These are phyloP conservation scores for Biston stratarius DNA, from an alignment of 2,888 invertebrate genomes.

Conservation along the genomic window DNA sequence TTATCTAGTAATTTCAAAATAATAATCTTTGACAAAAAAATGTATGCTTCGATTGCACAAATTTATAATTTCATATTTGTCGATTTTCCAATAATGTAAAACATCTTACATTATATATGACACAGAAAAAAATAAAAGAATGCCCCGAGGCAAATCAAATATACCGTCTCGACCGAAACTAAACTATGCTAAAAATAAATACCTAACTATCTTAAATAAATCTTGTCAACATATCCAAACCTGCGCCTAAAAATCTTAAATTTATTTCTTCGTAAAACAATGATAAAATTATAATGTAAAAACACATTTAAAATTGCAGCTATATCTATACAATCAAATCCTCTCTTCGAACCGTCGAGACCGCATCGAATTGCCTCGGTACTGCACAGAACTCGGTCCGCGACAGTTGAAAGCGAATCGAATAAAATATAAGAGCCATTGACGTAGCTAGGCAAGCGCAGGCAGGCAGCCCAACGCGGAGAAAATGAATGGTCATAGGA, in stretches of 20 bases:
- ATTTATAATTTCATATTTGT: conserved; percentile 59
- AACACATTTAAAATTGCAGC: conserved; percentile 85
- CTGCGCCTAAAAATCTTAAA: conserved; percentile 82
- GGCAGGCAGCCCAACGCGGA: background rate
- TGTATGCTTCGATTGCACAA: conserved; percentile 72
- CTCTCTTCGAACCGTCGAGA: conserved; percentile 81
- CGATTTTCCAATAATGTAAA: conserved; percentile 58
- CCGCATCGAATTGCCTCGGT: conserved; percentile 84
- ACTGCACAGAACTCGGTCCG: conserved; percentile 64
- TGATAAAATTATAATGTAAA: conserved; percentile 87
- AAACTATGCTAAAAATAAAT: conserved; percentile 85
- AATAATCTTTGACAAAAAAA: conserved; percentile 60
- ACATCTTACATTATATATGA: conserved; percentile 71
- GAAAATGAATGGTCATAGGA: too few species aligned
- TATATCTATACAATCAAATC: conserved; percentile 84
- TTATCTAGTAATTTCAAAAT: conserved; percentile 52
- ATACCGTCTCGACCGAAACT: conserved; percentile 75
- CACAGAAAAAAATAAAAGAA: conserved; percentile 72
- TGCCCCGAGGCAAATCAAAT: conserved; percentile 69
- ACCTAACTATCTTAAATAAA: conserved; percentile 86
- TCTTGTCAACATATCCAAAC: conserved; percentile 83
- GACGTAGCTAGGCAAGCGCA: background rate
- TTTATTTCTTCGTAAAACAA: conserved; percentile 83
- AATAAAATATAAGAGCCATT: conserved; percentile 50
- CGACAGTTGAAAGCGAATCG: conserved; percentile 64